phyloP scores from a whole-genome alignment of 2,113 vertebrate genomes.

The Motacilla alba region DNA sequence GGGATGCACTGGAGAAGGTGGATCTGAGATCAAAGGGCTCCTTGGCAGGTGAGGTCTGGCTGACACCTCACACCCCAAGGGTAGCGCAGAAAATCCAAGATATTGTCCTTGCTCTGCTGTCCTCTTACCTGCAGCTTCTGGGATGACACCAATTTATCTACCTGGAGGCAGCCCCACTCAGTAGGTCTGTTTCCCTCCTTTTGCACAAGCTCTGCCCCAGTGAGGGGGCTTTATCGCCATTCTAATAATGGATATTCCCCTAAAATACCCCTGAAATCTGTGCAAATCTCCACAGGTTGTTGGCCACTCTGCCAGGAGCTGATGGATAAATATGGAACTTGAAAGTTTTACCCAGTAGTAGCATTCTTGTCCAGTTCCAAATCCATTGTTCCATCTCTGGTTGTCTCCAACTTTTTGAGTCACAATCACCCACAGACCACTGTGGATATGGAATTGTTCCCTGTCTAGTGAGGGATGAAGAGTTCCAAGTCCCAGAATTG shows the following conservation, averaged over 20 bases:
- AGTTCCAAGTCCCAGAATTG: not conserved
- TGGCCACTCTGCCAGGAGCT: not conserved
- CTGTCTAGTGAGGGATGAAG: not conserved
- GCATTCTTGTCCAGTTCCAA: not conserved
- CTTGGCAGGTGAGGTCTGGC: not conserved
- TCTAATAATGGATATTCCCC: not conserved
- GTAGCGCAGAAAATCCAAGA: not conserved
- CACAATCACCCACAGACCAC: fast-evolving
- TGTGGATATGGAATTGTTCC: not conserved
- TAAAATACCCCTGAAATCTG: not conserved
- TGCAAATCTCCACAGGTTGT: not conserved
- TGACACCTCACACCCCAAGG: not conserved
- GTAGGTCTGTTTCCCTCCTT: not conserved
- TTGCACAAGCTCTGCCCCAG: not conserved
- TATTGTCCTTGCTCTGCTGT: not conserved
- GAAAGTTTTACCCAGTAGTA: not conserved
- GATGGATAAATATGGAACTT: not conserved
- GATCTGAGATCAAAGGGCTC: not conserved
- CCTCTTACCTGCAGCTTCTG: not conserved
- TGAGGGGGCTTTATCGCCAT: not conserved
- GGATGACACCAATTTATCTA: too few species aligned
- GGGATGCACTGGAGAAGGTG: not conserved
- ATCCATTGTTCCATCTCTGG: not conserved
- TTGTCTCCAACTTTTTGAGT: not conserved
- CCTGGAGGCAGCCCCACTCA: not conserved